phyloP scores from a whole-genome alignment of 1,140 invertebrate genomes.

The Melipona quadrifasciata region DNA sequence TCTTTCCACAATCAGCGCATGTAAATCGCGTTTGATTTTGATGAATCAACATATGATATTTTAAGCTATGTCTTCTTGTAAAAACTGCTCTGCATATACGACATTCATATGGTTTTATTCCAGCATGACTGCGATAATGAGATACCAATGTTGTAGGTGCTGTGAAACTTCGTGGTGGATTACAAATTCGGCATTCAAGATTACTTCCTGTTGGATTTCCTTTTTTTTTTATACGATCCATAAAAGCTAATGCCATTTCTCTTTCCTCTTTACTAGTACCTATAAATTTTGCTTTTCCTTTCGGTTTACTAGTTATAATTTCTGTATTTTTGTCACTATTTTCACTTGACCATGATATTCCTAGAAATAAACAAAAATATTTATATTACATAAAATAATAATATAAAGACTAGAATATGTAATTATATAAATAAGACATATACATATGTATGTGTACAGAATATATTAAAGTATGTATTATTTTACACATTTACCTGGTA shows the following conservation, averaged over 20 bases:
- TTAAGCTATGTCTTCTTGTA: conserved; percentile 86
- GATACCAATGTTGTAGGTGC: conserved; percentile 86
- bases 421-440: conserved; percentile 2
- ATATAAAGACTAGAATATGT: not conserved
- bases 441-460: not conserved
- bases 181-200: conserved; percentile 85
- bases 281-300: conserved; percentile 83
- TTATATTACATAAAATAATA: conserved; percentile 1
- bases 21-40: conserved; percentile 86
- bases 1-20: conserved; percentile 85
- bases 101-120: conserved; percentile 87
- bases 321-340: conserved; percentile 59
- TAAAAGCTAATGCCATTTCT: conserved; percentile 81
- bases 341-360: conserved; percentile 51
- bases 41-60: conserved; percentile 88
- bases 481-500: conserved; percentile 42
- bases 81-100: conserved; percentile 85
- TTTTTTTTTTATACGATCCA: conserved; percentile 81
- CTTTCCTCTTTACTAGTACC: conserved; percentile 82
- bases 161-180: conserved; percentile 85
- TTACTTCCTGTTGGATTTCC: conserved; percentile 80
- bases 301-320: conserved; percentile 75
- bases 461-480: not conserved
- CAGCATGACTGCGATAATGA: conserved; percentile 87
- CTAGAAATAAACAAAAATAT: conserved; percentile 26